A percentile compares a stretch with the other conserved stretches of the same genome.
These are phyloP conservation scores for Drosophila helvetica DNA, from an alignment of 2,888 invertebrate genomes.

Conservation along the genomic window DNA sequence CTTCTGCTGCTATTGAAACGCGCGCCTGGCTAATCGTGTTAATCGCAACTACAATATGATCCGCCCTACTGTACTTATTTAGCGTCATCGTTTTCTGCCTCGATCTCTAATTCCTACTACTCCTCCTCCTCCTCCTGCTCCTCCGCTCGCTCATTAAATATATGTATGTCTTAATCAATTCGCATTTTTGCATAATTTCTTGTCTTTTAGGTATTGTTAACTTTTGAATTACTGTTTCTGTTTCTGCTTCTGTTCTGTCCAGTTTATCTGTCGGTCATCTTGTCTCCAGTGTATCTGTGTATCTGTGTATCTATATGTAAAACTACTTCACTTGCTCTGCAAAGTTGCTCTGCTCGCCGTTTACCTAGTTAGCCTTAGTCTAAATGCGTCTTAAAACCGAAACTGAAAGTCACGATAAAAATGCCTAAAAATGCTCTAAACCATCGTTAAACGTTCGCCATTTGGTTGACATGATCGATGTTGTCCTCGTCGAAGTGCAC, in stretches of 20 bases:
- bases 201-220: conserved; percentile 81
- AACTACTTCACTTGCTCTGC: conserved; percentile 42
- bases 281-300: conserved; percentile 25
- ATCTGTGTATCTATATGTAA: conserved; percentile 22
- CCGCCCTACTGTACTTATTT: conserved; percentile 63
- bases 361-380: conserved; percentile 59
- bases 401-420: conserved; percentile 71
- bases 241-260: conserved; percentile 48
- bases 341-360: conserved; percentile 36
- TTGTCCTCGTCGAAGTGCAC: conserved; percentile 80
- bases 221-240: conserved; percentile 79
- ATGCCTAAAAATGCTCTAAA: conserved; percentile 54
- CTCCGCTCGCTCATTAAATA: conserved; percentile 61
- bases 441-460: conserved; percentile 83
- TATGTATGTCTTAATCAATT: conserved; percentile 77
- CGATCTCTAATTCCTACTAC: conserved; percentile 44
- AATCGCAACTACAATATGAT: conserved; percentile 65
- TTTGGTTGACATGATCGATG: conserved; percentile 82
- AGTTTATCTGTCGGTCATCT: conserved; percentile 30
- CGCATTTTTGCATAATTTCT: conserved; percentile 78
- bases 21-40: conserved; percentile 47
- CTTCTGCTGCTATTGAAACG: conserved; percentile 41
- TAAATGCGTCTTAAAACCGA: conserved; percentile 69
- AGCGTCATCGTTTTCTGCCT: conserved; percentile 31
- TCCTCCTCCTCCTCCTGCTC: neutral